Conservation (phyloP, 2,797 vertebrate genomes). For the Hyperoplus immaculatus region DNA sequence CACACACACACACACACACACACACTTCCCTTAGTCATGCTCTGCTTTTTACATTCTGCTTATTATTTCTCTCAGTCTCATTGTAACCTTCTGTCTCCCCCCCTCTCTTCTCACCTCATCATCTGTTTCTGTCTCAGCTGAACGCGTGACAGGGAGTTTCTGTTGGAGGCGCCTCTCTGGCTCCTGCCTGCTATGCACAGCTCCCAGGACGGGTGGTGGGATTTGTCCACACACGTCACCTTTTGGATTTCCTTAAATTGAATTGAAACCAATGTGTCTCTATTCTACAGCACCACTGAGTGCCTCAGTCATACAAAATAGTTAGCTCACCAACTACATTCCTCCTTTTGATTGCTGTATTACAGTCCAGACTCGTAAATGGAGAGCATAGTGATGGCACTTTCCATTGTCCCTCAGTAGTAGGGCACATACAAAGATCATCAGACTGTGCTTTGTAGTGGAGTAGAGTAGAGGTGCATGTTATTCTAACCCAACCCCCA, state of each 20-base stretch:
- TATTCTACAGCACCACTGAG: constrained; percentile 18
- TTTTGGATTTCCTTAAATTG: constrained; percentile 50
- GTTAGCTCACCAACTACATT: not conserved
- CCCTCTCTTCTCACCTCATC: constrained; percentile 55
- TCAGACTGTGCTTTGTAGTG: no score
- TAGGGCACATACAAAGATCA: no score
- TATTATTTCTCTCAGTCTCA: constrained; percentile 18
- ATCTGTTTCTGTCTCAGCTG: constrained; percentile 68
- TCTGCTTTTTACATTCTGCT: constrained; percentile 20
- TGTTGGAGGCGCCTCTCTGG: constrained; percentile 65
- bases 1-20: no score
- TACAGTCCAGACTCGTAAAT: not conserved
- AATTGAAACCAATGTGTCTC: constrained; percentile 42
- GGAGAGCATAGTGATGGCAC: not conserved
- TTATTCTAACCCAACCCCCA: no score
- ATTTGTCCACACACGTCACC: constrained; percentile 45
- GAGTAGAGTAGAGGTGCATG: no score
- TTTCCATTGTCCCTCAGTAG: not conserved
- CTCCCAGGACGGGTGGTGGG: constrained; percentile 48
- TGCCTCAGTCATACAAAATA: constrained; percentile 23
- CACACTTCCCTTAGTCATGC: not conserved
- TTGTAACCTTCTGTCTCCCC: constrained; percentile 37
- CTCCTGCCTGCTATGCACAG: constrained; percentile 42
- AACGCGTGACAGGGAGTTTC: constrained; percentile 58
- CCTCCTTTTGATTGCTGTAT: not conserved